These are phyloP conservation scores for Vicugna pacos DNA, from an alignment of 2,113 vertebrate species.

Conservation along the genomic window DNA sequence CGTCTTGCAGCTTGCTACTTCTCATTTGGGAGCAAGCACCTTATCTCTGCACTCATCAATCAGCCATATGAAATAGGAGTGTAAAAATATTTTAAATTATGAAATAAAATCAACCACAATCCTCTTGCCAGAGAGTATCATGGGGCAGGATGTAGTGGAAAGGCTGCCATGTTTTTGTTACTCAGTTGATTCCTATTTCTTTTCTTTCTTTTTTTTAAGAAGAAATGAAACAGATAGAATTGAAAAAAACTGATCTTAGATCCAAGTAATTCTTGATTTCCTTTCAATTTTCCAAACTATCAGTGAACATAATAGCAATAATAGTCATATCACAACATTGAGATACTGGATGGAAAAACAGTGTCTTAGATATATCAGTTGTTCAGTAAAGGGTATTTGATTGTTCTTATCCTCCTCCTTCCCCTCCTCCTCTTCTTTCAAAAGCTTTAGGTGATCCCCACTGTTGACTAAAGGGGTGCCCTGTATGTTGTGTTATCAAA, in stretches of 20 bases:
- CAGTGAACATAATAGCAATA: not conserved
- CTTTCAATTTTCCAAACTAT: not conserved
- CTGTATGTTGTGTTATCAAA: not conserved
- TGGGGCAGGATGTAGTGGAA: too few species aligned
- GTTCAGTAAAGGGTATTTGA: not conserved
- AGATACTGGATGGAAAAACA: not conserved
- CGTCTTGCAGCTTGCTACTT: not conserved
- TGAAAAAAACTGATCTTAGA: not conserved
- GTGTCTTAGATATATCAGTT: not conserved
- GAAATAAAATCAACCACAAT: not conserved
- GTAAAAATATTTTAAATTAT: not conserved
- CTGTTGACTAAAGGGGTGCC: not conserved
- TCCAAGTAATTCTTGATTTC: not conserved
- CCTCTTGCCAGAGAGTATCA: not conserved
- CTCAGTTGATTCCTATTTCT: too few species aligned
- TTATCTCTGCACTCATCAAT: not conserved
- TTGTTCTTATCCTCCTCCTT: not conserved
- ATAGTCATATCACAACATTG: not conserved
- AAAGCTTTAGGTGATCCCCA: not conserved
- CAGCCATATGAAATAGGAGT: not conserved
- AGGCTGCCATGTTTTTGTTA: too few species aligned
- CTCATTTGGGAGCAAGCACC: not conserved
- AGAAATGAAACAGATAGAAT: too few species aligned
- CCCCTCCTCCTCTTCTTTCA: not conserved
- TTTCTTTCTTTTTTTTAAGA: too few species aligned